Base-by-base conservation (phyloP, 2,113 vertebrate genomes). In the Xiphophorus couchianus region DNA sequence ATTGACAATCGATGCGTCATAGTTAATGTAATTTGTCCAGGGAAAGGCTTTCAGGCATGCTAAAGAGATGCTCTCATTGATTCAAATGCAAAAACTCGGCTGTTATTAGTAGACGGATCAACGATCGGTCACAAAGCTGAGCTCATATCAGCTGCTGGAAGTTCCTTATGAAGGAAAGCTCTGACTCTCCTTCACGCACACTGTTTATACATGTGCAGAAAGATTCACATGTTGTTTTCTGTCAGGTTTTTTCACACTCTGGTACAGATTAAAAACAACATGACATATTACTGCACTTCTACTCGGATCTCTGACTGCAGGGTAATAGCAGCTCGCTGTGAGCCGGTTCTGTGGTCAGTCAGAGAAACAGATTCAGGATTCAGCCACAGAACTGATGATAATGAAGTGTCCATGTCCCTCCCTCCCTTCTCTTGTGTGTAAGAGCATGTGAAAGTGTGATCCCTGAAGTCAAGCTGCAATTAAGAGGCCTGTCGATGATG, bases 381-480 rank as follows among this genome's bases (percentile, higher is more conserved):
- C 90, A 88, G 76, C 67, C 70, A 15, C 62, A 12, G 84, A 66
- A 14, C 81, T 84, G 86, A 86, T 80, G 76, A 81, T 87, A 87
- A 91, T 89, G 79, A 91, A 89, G 88, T 72, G 70, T 76, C 82
- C 13, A 1, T 33, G 62, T 83, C 75, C 87, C 80, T 85, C 85
- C 86, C 66, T 68, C 78, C 61, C 13, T 30, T 69, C 51, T 58
- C 51, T n/a, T 48, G 70, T 70, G 69, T 33, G 74, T 64, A 83
- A 44, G n/a, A 60, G 64, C 25, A 44, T 74, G 84, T 72, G 65
- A 63, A 39, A 27, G 72, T 80, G 84, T 69, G 84, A 83, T 90
- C 84, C 80, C 82, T 79, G 76, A 78, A 93, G 86, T 90, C 82
- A 89, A 91, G 84, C 84, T 90, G 85, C 85, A 90, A 91, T 92